Conservation (phyloP, 2,888 invertebrate species). For the Drosophila rellima region DNA sequence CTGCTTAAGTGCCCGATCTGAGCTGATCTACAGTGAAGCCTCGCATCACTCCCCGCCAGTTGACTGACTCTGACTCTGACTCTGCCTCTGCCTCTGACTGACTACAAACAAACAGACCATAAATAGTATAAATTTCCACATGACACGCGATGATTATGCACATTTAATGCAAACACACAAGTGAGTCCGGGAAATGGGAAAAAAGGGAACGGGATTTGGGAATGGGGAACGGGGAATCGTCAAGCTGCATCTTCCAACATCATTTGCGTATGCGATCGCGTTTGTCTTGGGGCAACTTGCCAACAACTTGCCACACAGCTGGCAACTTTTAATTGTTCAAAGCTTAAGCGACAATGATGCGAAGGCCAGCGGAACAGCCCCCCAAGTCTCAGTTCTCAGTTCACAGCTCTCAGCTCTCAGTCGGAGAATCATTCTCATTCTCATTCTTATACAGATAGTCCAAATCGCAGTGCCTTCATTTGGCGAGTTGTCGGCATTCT, state of each 20-base stretch:
- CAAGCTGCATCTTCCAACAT: conserved; percentile 64
- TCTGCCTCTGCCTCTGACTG: conserved; percentile 27
- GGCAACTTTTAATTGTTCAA: conserved; percentile 75
- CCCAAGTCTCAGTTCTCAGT: conserved; percentile 6
- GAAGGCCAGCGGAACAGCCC: conserved; percentile 32
- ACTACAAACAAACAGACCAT: conserved; percentile 74
- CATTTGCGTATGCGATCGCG: conserved; percentile 74
- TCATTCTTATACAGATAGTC: conserved; percentile 2
- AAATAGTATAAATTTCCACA: conserved; percentile 81
- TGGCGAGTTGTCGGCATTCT: conserved; percentile 63
- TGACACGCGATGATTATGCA: conserved; percentile 83
- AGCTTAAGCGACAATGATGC: conserved; percentile 72
- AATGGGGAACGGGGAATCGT: conserved; percentile 17
- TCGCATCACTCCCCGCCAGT: not conserved
- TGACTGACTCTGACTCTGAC: conserved; percentile 20
- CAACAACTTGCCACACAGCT: conserved; percentile 45
- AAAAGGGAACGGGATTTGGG: not conserved
- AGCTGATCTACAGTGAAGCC: conserved; percentile 12
- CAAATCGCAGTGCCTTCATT: conserved; percentile 77
- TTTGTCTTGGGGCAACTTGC: conserved; percentile 30
- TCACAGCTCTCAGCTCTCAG: not conserved
- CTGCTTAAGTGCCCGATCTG: conserved; percentile 57
- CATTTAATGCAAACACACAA: conserved; percentile 70
- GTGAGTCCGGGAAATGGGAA: conserved; percentile 14
- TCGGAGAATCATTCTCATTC: not conserved